phyloP scores from a whole-genome alignment of 2,888 invertebrate genomes.

The Criorhina ranunculi region DNA sequence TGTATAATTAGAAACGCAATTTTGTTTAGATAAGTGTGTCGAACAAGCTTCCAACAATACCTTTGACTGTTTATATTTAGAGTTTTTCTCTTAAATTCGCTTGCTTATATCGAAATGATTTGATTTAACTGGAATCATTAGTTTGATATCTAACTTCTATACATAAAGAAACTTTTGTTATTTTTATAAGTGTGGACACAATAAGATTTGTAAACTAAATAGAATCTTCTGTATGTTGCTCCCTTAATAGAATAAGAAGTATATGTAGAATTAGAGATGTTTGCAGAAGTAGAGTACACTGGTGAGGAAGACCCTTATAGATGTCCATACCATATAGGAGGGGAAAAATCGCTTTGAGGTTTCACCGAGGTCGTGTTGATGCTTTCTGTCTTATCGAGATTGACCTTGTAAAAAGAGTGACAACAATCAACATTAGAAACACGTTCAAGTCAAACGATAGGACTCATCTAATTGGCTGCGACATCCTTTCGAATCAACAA shows the following conservation, averaged over 20 bases:
- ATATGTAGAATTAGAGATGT: conserved; percentile 55
- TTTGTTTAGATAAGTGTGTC: conserved; percentile 38
- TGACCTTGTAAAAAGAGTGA: conserved; percentile 18
- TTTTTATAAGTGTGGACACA: conserved; percentile 54
- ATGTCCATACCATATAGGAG: conserved; percentile 8
- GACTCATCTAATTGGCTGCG: neutral
- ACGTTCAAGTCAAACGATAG: neutral
- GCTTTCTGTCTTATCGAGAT: conserved; percentile 14
- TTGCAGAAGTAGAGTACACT: conserved; percentile 55
- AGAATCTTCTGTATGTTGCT: conserved; percentile 30
- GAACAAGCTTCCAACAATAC: conserved; percentile 38
- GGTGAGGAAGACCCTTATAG: conserved; percentile 21
- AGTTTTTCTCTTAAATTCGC: conserved; percentile 24
- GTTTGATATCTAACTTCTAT: conserved; percentile 30
- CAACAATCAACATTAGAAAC: conserved; percentile 31
- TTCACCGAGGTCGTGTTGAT: conserved; percentile 29
- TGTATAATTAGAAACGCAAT: conserved; percentile 8
- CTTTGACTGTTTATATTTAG: conserved; percentile 10
- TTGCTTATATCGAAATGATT: conserved; percentile 41
- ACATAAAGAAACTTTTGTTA: conserved; percentile 10
- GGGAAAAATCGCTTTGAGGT: conserved; percentile 26
- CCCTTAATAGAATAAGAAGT: conserved; percentile 45
- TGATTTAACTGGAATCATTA: conserved; percentile 17
- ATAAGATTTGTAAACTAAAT: too few relatives aligned
- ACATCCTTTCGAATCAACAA: neutral